phyloP scores from a whole-genome alignment of 2,113 vertebrate genomes.

The Notiomystis cincta region DNA sequence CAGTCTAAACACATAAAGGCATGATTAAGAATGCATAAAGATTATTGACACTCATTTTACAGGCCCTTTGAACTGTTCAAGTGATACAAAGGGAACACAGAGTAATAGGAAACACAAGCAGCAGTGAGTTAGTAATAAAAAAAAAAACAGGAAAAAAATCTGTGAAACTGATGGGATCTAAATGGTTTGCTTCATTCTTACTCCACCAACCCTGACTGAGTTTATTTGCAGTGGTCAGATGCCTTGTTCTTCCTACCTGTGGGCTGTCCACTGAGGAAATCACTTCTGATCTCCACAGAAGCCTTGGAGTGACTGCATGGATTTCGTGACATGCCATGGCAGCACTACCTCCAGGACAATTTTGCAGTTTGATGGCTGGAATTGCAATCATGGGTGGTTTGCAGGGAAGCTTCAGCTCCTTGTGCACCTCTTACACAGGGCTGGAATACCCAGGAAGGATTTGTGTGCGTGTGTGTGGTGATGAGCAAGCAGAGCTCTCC shows the following conservation, averaged over 20 bases:
- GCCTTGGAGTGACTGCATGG: background rate
- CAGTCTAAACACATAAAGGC: background rate
- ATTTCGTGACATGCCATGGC: background rate
- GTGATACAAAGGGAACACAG: background rate
- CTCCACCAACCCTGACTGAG: background rate
- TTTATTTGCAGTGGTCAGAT: background rate
- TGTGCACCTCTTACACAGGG: background rate
- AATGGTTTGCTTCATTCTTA: background rate
- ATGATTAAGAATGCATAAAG: background rate
- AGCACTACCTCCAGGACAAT: background rate
- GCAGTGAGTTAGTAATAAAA: background rate
- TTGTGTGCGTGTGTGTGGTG: background rate
- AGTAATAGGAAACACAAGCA: background rate
- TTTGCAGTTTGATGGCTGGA: background rate
- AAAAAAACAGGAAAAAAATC: background rate
- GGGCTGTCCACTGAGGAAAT: background rate
- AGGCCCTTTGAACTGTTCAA: background rate
- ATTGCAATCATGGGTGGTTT: background rate
- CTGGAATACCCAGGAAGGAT: background rate
- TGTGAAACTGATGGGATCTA: background rate
- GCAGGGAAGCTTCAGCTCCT: background rate
- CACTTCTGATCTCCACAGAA: background rate
- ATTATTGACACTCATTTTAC: background rate
- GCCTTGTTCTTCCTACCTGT: background rate
- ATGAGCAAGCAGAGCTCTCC: background rate